These are phyloP conservation scores for Pentalonia nigronervosa DNA, from an alignment of 1,140 invertebrate species.

Conservation along the genomic window DNA sequence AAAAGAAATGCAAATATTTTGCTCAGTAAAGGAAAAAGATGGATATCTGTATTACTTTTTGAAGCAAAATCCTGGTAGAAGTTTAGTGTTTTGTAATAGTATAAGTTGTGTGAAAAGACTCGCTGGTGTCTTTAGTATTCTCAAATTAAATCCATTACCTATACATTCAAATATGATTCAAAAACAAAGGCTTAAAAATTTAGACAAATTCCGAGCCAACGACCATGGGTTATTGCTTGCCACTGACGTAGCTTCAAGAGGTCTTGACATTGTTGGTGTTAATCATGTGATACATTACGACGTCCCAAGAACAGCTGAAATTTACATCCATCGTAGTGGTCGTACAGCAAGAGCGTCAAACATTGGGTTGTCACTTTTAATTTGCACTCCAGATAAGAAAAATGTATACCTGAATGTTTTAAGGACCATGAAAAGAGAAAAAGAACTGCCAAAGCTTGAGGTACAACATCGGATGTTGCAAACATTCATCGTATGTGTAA, in stretches of 20 bases:
- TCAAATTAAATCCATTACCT: conserved; percentile 81
- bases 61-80: conserved; percentile 82
- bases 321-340: conserved; percentile 96
- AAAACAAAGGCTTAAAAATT: conserved; percentile 90
- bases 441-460: conserved; percentile 85
- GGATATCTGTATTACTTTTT: conserved; percentile 93
- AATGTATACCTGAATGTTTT: conserved; percentile 83
- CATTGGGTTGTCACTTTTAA: conserved; percentile 88
- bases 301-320: conserved; percentile 92
- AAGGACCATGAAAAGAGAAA: conserved; percentile 79
- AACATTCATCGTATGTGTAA: conserved; percentile 75
- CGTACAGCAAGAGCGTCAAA: conserved; percentile 89
- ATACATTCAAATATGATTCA: conserved; percentile 97
- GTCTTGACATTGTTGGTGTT: conserved; percentile 93
- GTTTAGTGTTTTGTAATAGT: conserved; percentile 96
- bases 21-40: conserved; percentile 83
- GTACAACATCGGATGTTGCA: conserved; percentile 75
- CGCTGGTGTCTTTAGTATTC: conserved; percentile 79
- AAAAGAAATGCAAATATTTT: conserved; percentile 71
- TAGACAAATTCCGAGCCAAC: conserved; percentile 87
- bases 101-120: conserved; percentile 91
- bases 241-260: conserved; percentile 96
- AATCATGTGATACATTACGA: conserved; percentile 98
- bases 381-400: conserved; percentile 89
- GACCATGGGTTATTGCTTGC: conserved; percentile 84